Percentiles rank a stretch among this genome's conserved stretches.
These are phyloP conservation scores for Germaria angustata DNA, from an alignment of 2,888 invertebrate species.

Conservation along the genomic window DNA sequence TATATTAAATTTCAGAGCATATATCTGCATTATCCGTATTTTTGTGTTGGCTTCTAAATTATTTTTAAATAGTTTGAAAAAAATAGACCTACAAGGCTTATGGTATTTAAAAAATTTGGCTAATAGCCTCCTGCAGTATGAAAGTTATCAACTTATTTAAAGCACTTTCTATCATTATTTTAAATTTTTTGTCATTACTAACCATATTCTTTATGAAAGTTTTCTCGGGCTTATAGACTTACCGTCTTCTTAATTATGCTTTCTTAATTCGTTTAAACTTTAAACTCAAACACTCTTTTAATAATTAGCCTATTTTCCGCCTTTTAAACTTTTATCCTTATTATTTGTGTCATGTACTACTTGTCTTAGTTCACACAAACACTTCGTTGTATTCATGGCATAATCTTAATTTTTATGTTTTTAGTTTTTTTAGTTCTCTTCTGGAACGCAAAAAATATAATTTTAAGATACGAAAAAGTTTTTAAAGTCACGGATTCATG, in stretches of 20 bases:
- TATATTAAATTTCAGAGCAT: too few species aligned
- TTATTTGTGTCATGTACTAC: constrained; percentile 54
- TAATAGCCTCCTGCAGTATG: too few species aligned
- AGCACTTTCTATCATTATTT: too few species aligned
- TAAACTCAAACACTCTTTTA: constrained; percentile 28
- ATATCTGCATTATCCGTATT: too few species aligned
- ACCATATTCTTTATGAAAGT: background rate
- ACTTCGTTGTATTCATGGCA: constrained; percentile 33
- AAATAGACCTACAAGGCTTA: too few species aligned
- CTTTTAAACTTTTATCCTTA: constrained; percentile 55
- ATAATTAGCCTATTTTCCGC: constrained; percentile 62
- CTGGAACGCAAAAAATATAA: background rate
- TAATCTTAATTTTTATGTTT: constrained; percentile 43
- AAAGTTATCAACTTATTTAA: too few species aligned
- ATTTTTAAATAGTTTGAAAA: too few species aligned
- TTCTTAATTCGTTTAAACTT: constrained; percentile 27
- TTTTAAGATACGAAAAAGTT: background rate
- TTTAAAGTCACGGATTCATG: constrained; percentile 36
- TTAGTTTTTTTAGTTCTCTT: background rate
- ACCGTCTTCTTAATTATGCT: constrained; percentile 4
- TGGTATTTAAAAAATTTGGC: too few species aligned
- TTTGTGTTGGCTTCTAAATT: too few species aligned
- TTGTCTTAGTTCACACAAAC: constrained; percentile 33
- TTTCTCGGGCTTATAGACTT: background rate
- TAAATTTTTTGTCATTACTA: too few species aligned